A percentile compares a stretch with the other conserved stretches of the same genome.
Conservation (phyloP, 2,113 vertebrate species). For the Lamprotornis superbus region DNA sequence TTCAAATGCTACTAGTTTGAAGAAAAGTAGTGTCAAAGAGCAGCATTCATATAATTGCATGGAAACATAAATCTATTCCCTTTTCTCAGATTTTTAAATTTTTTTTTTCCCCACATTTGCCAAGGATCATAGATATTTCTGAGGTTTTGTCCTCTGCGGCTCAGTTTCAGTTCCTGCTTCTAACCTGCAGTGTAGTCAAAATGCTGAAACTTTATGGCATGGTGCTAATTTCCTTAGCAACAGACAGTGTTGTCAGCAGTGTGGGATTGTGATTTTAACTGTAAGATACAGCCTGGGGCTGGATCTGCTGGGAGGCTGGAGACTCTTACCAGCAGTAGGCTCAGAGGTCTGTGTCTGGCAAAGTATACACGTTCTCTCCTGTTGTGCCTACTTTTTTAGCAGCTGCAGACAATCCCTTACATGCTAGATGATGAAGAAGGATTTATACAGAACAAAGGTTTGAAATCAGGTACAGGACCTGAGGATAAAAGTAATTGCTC, state of each 20-base stretch:
- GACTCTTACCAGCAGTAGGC: not conserved
- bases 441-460: not conserved
- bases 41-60: not conserved
- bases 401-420: not conserved
- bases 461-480: not conserved
- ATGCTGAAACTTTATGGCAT: conserved; percentile 13
- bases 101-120: not conserved
- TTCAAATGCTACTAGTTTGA: not conserved
- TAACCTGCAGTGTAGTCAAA: conserved; percentile 26
- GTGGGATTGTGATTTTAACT: not conserved
- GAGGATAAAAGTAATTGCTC: not conserved
- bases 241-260: not conserved
- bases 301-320: not conserved
- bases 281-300: not conserved
- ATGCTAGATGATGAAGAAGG: not conserved
- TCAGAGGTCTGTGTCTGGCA: not conserved
- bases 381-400: not conserved
- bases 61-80: not conserved
- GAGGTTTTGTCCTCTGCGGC: not conserved
- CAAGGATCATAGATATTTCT: not conserved
- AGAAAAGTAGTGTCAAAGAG: conserved; percentile 7
- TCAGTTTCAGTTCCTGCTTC: conserved; percentile 1
- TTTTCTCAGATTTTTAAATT: not conserved
- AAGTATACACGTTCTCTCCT: not conserved
- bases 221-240: conserved; percentile 42